phyloP scores from a whole-genome alignment of 2,113 vertebrate genomes.

The Ovis canadensis region DNA sequence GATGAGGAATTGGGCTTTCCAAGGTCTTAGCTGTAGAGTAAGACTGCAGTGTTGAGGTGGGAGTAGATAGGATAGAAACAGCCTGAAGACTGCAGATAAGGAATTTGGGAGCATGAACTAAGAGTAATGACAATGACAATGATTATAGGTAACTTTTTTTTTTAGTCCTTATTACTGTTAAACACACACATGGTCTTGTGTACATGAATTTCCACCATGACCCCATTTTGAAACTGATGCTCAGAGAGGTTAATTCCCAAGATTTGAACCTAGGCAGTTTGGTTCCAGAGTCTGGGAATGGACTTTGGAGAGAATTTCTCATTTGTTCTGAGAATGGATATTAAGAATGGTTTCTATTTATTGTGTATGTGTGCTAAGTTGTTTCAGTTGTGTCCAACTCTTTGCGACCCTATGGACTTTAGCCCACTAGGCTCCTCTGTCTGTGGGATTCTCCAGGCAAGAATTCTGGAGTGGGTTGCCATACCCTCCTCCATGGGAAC shows the following conservation, averaged over 20 bases:
- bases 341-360: neutral
- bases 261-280: neutral
- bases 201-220: neutral
- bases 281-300: neutral
- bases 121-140: neutral
- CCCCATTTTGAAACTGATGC: neutral
- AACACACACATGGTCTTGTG: neutral
- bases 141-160: neutral
- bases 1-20: neutral
- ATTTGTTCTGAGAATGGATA: neutral
- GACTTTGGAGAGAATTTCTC: neutral
- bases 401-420: neutral
- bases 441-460: neutral
- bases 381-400: neutral
- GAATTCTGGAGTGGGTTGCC: neutral
- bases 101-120: neutral
- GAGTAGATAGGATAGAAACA: neutral
- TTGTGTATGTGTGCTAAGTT: neutral
- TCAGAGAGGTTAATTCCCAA: neutral
- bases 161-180: neutral
- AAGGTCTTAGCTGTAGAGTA: neutral
- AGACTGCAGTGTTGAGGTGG: neutral
- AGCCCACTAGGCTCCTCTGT: neutral
- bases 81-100: neutral
- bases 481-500: neutral